Evolutionary conservation across 2,888 invertebrate genomes (phyloP), one percentile per base, ranked within the genome.

Genomic region (Caenorhabditis sp.): DNA sequence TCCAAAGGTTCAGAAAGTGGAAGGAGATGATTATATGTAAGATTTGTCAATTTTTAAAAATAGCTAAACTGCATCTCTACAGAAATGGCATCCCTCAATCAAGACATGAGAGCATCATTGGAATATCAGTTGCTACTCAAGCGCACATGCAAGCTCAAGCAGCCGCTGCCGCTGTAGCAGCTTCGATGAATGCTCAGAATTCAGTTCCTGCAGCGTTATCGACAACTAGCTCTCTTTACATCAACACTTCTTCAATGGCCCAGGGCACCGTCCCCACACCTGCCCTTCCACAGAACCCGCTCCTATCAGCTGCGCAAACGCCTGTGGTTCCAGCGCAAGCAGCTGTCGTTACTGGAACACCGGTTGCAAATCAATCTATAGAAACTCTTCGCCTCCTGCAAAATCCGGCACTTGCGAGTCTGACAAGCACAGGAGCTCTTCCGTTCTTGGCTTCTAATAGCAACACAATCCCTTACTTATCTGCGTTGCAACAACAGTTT

Each of bases 401-500:
- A 20, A 20, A 45, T 24, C 45, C 39, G 13, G 39, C 46, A 17
- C 11, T 46, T 35, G 2, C 37, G 30, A n/a, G 17, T 41, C 8
- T 8, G 17, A 2, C 41, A 2, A 2, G 26, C 20, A 41, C 13
- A 3, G 37, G 45, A 15, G 13, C 13, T 5, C 41, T 22, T 0
- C 70, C 58, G n/a, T 71, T 71, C 27, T 20, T 61, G 11, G 41
- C 61, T 0, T 5, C 62, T 1, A 30, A 9, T 11, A 45, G 15
- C 3, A 56, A 43, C 27, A 68, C 66, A 0, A 68, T 62, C 17
- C 61, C 61, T 2, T 68, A 50, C 17, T n/a, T 74, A 7, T 24
- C 50, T 11, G 62, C 53, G 11, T 46, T 74, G 2, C 74, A 74
- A 35, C 66, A 66, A 15, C 66, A 66, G 22, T 53, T 72, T 39